phyloP scores from a whole-genome alignment of 2,888 invertebrate species.

The Taphrorychus bicolor region DNA sequence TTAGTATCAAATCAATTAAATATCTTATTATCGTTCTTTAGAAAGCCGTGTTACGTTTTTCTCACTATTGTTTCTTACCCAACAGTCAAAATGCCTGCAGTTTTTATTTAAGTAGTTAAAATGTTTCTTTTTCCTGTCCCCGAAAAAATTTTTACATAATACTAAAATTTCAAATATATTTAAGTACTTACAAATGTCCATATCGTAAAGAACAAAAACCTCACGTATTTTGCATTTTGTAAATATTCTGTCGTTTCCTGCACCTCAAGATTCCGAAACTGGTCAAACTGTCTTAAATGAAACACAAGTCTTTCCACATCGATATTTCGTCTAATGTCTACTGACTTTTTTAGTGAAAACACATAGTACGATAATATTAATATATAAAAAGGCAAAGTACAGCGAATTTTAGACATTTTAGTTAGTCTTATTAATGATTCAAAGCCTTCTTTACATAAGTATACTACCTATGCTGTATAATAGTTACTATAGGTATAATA shows the following conservation, averaged over 20 bases:
- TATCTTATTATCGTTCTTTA: too few species aligned
- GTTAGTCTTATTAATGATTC: background rate
- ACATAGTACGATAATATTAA: conserved; percentile 3
- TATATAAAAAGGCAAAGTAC: background rate
- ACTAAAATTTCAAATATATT: too few species aligned
- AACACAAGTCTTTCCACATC: background rate
- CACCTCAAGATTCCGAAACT: background rate
- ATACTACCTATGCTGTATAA: too few species aligned
- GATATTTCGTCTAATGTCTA: background rate
- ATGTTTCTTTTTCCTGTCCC: too few species aligned
- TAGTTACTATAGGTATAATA: too few species aligned
- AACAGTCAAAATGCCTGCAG: too few species aligned
- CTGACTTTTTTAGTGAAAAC: conserved; percentile 8
- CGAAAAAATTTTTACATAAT: too few species aligned
- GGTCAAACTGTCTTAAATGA: background rate
- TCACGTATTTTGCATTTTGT: background rate
- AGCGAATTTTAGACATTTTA: background rate
- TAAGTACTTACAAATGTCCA: conserved; percentile 39
- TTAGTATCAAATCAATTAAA: too few species aligned
- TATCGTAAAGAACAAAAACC: conserved; percentile 28
- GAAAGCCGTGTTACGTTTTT: too few species aligned
- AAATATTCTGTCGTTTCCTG: background rate
- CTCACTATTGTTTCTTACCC: too few species aligned
- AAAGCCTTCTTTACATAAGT: background rate
- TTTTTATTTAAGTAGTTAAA: too few species aligned